Conservation (phyloP, 2,888 invertebrate genomes). For the Yponomeuta sedellus region DNA sequence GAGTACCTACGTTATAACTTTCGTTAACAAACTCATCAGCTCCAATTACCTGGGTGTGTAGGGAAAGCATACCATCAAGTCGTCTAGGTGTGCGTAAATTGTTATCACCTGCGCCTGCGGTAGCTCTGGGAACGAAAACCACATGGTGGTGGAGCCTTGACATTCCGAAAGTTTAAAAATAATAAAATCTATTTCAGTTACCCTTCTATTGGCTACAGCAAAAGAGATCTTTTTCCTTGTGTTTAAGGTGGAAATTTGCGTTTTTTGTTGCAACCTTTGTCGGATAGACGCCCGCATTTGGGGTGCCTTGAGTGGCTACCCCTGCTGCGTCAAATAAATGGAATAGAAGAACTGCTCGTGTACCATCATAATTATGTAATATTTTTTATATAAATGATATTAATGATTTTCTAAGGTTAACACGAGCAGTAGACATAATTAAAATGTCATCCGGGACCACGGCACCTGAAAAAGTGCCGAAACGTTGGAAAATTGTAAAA, state of each 20-base stretch:
- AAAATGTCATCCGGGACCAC: no score
- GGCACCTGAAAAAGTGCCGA: no score
- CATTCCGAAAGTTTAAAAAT: constrained; percentile 71
- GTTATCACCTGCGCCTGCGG: constrained; percentile 56
- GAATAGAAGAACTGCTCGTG: no score
- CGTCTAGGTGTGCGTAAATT: constrained; percentile 24
- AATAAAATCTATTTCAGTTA: constrained; percentile 62
- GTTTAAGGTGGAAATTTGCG: constrained; percentile 38
- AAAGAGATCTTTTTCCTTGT: constrained; percentile 38
- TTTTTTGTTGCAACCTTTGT: constrained; percentile 22
- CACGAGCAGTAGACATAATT: no score
- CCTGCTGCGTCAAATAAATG: neutral
- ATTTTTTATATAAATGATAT: no score
- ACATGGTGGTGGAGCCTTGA: constrained; percentile 69
- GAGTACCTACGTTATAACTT: no score
- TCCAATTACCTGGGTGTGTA: no score
- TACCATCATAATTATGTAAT: no score
- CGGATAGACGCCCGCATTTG: constrained; percentile 54
- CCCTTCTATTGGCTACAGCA: constrained; percentile 26
- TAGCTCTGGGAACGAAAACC: constrained; percentile 54
- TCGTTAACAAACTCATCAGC: no score
- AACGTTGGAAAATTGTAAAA: no score
- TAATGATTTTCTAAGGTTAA: no score
- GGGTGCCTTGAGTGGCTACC: constrained; percentile 37
- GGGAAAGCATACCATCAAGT: no score